These are phyloP conservation scores for Lagodon rhomboides DNA, from an alignment of 2,797 vertebrate genomes.

Conservation along the genomic window DNA sequence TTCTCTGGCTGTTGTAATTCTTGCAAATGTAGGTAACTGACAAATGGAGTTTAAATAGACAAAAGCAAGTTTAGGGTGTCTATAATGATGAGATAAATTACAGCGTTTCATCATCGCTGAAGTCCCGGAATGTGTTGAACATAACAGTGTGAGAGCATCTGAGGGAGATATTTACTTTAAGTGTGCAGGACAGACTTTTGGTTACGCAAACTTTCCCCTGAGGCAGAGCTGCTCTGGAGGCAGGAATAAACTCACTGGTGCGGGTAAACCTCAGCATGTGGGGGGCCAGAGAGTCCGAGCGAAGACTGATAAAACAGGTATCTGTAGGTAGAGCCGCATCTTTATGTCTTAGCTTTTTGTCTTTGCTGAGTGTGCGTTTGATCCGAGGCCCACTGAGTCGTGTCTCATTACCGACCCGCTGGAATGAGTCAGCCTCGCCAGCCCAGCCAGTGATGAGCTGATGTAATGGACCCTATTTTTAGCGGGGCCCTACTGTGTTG, in stretches of 20 bases:
- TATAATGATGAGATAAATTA: conserved; percentile 5
- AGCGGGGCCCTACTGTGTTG: conserved; percentile 27
- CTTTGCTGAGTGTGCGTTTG: conserved; percentile 30
- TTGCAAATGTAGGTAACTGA: conserved; percentile 22
- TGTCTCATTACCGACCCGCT: conserved; percentile 37
- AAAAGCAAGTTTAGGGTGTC: conserved; percentile 8
- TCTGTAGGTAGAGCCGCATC: neutral
- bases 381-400: conserved; percentile 16
- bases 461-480: conserved; percentile 65
- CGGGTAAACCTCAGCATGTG: neutral
- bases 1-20: conserved; percentile 5
- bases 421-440: conserved; percentile 40
- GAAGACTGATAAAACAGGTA: neutral
- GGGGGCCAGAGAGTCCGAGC: neutral
- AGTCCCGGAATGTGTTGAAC: conserved; percentile 39
- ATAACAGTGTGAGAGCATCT: conserved; percentile 31
- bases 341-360: neutral
- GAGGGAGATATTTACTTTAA: conserved; percentile 45
- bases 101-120: conserved; percentile 35
- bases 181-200: conserved; percentile 23
- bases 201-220: conserved; percentile 18
- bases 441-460: conserved; percentile 41
- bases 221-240: conserved; percentile 17
- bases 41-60: conserved; percentile 25
- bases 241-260: conserved; percentile 12